Evolutionary conservation across 2,888 invertebrate genomes (phyloP), one percentile per base, ranked within the genome.

Genomic region (Cartodere bifasciata): DNA sequence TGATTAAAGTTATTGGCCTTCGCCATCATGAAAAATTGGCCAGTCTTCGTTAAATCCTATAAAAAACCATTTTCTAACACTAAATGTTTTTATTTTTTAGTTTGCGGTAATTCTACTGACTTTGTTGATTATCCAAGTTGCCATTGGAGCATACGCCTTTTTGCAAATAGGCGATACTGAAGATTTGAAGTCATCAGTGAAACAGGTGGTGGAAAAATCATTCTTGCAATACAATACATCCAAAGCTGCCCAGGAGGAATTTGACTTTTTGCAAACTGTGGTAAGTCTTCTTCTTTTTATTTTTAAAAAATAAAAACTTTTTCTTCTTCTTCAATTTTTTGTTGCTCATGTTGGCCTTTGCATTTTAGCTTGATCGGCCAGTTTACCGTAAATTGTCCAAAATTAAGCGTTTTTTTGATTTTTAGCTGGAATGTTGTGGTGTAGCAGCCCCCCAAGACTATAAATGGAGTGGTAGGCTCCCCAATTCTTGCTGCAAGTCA

Each of bases 121-220:
- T 23, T 64, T 82, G 37, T 70, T 83, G 51, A 71, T 82, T 27
- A 55, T 76, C 32, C 79, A 82, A 68, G 67, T 82, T 37, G 71
- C 72, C n/a, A n/a, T 20, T 6, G 75, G 73, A 1, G 70, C 76
- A 9, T 67, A 72, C 30, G 63, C 75, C 34, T 79, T 78, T 58
- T 61, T 72, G 4, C 66, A 72, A 49, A 64, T 69, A 14, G 71
- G 70, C 20, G 55, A 69, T 34, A 63, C 66, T 30, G 48, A 49
- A 0, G 60, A 66, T 14, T 34, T 46, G 12, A 59, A 58, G 31
- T 22, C 36, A 1, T 42, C 47, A 5, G 47, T 56, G 4, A 39
- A 33, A 26, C 44, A 47, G 24, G 46, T 40, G 16, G 35, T 56
- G 13, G 38, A 45, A n/a, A 50, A 60, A 2, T 58, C 67, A 35